Evolutionary conservation across 1,140 invertebrate species (phyloP), one percentile per base, ranked within the genome.

Genomic region (Venustaconcha ellipsiformis): DNA sequence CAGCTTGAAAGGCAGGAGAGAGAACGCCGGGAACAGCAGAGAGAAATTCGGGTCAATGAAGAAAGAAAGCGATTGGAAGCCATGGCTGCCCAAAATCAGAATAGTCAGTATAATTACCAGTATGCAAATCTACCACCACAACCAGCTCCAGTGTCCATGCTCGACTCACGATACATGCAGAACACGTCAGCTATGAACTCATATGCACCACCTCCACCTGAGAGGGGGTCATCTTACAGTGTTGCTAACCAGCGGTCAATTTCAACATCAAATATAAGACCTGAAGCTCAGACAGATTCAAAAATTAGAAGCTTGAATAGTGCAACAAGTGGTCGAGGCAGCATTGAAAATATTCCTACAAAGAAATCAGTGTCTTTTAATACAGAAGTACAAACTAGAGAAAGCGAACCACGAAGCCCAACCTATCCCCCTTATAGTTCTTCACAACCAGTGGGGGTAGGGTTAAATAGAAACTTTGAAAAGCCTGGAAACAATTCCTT

Each of bases 291-390:
- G 8, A 74, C 60, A 48, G 72, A 74, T 17, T 59, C 58, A 55
- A 62, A 67, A 72, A 14, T 70, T 70, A 63, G 75, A 70, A 56
- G 65, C 11, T 30, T 63, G 66, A 69, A 81, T 57, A 68, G 26
- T 14, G 57, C n/a, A n/a, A 67, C 80, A 70, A 70, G 70, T 60
- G 71, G 68, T 48, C 60, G 78, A 20, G 59, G 64, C 37, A 74
- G 66, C 66, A 70, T 67, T 56, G 77, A 77, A 62, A 77, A 74
- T 20, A 70, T 70, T 64, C 66, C 73, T 48, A 67, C 82, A 0
- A 89, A 90, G 82, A 90, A 90, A 72, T 87, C 87, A 13, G 89
- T 90, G 26, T 88, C 87, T 20, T 90, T 89, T 80, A 87, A 89
- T 65, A 83, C 87, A 37, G 84, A 87, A 67, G 81, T 84, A 58